Evolutionary conservation across 2,888 invertebrate species (phyloP), one percentile per base, ranked within the genome.

Genomic region (Chelonus formosanus): DNA sequence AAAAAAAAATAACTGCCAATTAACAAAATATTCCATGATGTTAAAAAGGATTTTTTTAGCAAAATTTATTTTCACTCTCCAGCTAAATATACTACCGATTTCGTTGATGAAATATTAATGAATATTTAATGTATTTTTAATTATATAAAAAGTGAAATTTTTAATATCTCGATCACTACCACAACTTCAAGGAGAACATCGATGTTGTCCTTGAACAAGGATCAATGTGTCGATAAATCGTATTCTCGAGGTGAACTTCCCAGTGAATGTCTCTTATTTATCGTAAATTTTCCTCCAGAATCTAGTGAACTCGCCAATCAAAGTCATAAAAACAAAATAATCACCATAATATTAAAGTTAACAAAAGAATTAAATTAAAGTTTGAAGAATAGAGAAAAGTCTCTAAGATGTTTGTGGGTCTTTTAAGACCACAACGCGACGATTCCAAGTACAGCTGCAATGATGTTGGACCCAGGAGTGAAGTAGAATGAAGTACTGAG

Each of bases 141-240:
- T 32, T 45, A 34, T 35, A 8, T 3, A 44, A 20, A 36, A 59
- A 44, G 20, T 5, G 5, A 36, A 36, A 32, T 48, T 45, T 8
- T 36, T 7, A 59, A 48, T 10, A 50, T 10, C 20, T 50, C 40
- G 10, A 32, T 50, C 50, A 52, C 43, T 32, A 48, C 32, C 40
- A 59, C 36, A 36, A 5, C 36, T 52, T n/a, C 63, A 48, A 63
- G 62, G 62, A 35, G 8, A 56, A 63, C 63, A 20, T 63, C 47
- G n/a, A 6, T 6, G 34, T 36, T 35, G 48, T 56, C 56, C 63
- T 48, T 63, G 63, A 63, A 40, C 40, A 40, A 48, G 55, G 55
- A 63, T 55, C 55, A 63, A 56, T 63, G 60, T 60, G 48, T 60
- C 60, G 52, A 52, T 60, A 52, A 60, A 60, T 52, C 48, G 59